phyloP scores from a whole-genome alignment of 2,888 invertebrate genomes.

The Lepidocyrtinus sp. region DNA sequence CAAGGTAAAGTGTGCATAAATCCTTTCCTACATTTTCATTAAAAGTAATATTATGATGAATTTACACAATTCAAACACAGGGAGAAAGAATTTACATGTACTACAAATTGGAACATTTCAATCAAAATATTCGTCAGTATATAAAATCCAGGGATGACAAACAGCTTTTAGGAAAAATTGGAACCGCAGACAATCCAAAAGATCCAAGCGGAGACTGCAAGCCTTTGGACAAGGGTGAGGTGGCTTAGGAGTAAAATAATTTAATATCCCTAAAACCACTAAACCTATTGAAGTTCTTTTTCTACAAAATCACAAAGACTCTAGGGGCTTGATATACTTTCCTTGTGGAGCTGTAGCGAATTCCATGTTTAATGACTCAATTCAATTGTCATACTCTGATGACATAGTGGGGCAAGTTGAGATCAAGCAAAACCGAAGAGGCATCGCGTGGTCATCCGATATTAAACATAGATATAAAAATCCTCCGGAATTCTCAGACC shows the following conservation, averaged over 20 bases:
- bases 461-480: conserved; percentile 76
- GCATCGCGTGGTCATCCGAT: conserved; percentile 77
- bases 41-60: background rate
- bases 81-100: conserved; percentile 93
- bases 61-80: no score
- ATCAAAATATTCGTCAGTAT: conserved; percentile 98
- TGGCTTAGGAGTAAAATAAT: background rate
- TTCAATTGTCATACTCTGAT: conserved; percentile 45
- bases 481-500: conserved; percentile 71
- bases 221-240: conserved; percentile 78
- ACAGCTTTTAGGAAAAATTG: conserved; percentile 89
- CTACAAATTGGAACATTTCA: conserved; percentile 97
- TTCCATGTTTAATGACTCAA: conserved; percentile 82
- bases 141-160: conserved; percentile 94
- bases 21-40: background rate
- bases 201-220: conserved; percentile 83
- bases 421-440: conserved; percentile 71
- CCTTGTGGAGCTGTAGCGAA: conserved; percentile 99
- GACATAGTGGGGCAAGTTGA: conserved; percentile 18
- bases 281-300: background rate
- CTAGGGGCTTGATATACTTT: conserved; percentile 77
- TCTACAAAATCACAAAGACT: background rate
- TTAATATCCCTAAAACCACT: no score
- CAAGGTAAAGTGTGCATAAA: conserved; percentile 73
- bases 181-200: conserved; percentile 67